Conservation (phyloP, 2,113 vertebrate genomes). For the Apistogramma diplotaenia region DNA sequence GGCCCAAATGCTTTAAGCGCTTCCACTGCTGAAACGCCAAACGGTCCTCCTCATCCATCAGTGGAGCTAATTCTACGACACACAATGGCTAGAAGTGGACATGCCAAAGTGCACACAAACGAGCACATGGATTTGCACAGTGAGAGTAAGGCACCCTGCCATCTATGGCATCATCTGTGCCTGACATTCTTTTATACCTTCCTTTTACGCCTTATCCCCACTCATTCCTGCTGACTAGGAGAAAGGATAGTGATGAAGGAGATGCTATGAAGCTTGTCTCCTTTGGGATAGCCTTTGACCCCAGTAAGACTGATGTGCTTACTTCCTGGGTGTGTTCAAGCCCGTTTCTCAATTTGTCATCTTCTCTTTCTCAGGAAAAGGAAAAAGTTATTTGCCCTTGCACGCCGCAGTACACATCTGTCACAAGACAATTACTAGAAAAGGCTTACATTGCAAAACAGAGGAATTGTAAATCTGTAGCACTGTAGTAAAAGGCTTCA, state of each 20-base stretch:
- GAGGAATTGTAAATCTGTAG: not conserved
- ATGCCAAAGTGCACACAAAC: not conserved
- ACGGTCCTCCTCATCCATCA: slow-evolving; percentile 59
- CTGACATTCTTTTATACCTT: slow-evolving; percentile 22
- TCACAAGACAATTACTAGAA: slow-evolving; percentile 8
- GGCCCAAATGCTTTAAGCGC: slow-evolving; percentile 59
- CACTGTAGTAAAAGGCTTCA: not conserved
- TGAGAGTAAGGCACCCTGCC: not conserved
- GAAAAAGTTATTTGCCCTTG: not conserved
- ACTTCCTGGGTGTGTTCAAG: slow-evolving; percentile 18
- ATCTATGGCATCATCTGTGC: slow-evolving; percentile 46
- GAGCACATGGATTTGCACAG: not conserved
- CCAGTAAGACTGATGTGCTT: slow-evolving; percentile 23
- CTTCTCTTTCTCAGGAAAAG: not conserved
- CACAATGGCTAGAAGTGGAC: slow-evolving; percentile 3
- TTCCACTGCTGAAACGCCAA: slow-evolving; percentile 70
- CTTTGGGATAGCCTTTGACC: slow-evolving; percentile 41
- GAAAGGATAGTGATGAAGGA: slow-evolving; percentile 20
- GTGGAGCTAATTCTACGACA: slow-evolving; percentile 5
- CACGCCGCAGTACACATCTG: not conserved
- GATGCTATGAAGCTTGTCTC: slow-evolving; percentile 4
- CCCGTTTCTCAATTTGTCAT: slow-evolving; percentile 40
- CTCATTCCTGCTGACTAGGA: slow-evolving; percentile 25
- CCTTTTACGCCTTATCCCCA: not conserved
- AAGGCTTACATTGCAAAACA: slow-evolving; percentile 16